Percentiles rank a stretch among this genome's conserved stretches.
phyloP scores from a whole-genome alignment of 2,113 vertebrate species.

The Entomyzon cyanotis region DNA sequence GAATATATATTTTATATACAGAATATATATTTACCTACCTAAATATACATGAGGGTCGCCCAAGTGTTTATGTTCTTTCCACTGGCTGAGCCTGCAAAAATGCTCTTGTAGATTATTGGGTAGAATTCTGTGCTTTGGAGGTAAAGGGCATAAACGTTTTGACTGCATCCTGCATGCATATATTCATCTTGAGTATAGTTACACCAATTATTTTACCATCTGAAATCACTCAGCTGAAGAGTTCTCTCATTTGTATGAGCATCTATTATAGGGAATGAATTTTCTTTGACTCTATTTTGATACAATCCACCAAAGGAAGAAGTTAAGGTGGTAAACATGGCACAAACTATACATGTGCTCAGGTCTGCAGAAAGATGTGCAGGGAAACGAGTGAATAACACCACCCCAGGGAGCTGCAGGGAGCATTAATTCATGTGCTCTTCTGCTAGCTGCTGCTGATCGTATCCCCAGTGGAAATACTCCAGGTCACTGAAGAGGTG shows the following conservation, averaged over 20 bases:
- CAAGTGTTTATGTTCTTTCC: constrained; percentile 48
- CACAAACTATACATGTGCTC: neutral
- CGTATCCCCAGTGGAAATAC: neutral
- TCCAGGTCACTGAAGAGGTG: constrained; percentile 35
- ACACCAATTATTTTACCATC: constrained; percentile 30
- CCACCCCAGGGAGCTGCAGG: constrained; percentile 8
- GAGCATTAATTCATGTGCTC: constrained; percentile 27
- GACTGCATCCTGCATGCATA: neutral
- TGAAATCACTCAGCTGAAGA: constrained; percentile 29
- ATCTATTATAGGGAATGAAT: neutral
- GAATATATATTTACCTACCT: too few relatives aligned
- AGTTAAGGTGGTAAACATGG: neutral
- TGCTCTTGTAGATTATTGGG: neutral
- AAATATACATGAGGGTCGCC: neutral
- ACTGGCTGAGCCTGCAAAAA: constrained; percentile 37
- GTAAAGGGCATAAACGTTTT: constrained; percentile 1
- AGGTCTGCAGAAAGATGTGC: neutral
- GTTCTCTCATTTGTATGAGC: neutral
- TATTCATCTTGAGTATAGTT: neutral
- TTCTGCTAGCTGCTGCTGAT: neutral
- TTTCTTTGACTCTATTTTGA: neutral
- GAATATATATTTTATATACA: too few relatives aligned
- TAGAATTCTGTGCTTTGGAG: neutral
- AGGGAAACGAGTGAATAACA: constrained; percentile 1
- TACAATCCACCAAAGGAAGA: constrained; percentile 5